A percentile compares a stretch with the other conserved stretches of the same genome.
Evolutionary conservation across 1,140 invertebrate genomes (phyloP).

Genomic region (Condylostylus longicornis): DNA sequence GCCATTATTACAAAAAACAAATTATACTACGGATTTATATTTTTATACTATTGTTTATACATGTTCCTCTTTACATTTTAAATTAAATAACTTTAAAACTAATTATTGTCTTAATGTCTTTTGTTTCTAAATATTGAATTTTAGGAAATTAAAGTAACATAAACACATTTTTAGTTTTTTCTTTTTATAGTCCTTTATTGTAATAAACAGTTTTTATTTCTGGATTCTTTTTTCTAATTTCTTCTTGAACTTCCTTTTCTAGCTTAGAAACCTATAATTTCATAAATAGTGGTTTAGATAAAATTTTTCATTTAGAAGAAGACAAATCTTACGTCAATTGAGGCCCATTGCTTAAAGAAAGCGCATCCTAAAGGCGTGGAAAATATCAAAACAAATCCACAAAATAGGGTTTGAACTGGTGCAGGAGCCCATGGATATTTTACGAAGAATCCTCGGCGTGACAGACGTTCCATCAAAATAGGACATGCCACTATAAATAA

Average conservation of each 20-base stretch:
- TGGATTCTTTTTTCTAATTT: conserved; percentile 32
- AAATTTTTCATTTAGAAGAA: background rate
- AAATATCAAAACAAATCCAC: conserved; percentile 60
- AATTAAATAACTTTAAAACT: too few species aligned
- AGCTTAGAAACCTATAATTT: conserved; percentile 34
- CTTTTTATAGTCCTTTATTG: conserved; percentile 42
- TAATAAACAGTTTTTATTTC: conserved; percentile 38
- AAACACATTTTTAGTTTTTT: too few species aligned
- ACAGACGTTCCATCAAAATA: conserved; percentile 49
- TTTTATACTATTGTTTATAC: too few species aligned
- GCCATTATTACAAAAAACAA: too few species aligned
- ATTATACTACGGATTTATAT: too few species aligned
- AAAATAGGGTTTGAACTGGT: conserved; percentile 48
- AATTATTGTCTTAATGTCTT: too few species aligned
- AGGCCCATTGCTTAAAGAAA: conserved; percentile 58
- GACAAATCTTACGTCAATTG: conserved; percentile 29
- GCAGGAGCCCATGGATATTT: conserved; percentile 40
- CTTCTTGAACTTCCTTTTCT: conserved; percentile 41
- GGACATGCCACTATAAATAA: conserved; percentile 44
- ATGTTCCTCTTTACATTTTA: too few species aligned
- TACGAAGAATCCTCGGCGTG: conserved; percentile 38
- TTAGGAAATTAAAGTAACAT: too few species aligned
- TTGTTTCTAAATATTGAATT: too few species aligned
- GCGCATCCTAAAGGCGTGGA: conserved; percentile 74
- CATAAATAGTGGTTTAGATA: background rate